Percentiles rank a stretch among this genome's conserved stretches.
These are phyloP conservation scores for Perizoma affinitatum DNA, from an alignment of 2,888 invertebrate genomes.

Conservation along the genomic window DNA sequence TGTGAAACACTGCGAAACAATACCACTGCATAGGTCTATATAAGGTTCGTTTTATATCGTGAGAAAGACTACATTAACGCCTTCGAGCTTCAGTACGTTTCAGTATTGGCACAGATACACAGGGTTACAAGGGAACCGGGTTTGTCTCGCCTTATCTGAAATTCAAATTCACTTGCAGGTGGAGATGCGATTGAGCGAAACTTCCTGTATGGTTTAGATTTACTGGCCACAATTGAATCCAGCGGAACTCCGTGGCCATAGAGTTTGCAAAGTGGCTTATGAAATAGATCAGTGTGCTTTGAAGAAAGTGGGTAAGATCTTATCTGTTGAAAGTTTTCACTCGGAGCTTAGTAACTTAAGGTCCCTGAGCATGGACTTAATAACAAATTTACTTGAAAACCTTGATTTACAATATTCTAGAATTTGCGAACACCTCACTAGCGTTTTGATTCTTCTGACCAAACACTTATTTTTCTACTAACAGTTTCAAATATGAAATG, in stretches of 20 bases:
- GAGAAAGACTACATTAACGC: slow-evolving; percentile 14
- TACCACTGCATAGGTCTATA: background rate
- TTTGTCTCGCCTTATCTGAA: slow-evolving; percentile 75
- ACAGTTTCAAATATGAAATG: too few relatives aligned
- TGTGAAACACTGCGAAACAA: background rate
- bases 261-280: slow-evolving; percentile 56
- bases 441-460: too few relatives aligned
- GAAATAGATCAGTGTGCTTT: slow-evolving; percentile 38
- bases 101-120: slow-evolving; percentile 59
- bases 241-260: slow-evolving; percentile 53
- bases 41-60: background rate
- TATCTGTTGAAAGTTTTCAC: slow-evolving; percentile 26
- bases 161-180: slow-evolving; percentile 77
- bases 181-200: slow-evolving; percentile 72
- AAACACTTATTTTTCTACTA: too few relatives aligned
- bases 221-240: slow-evolving; percentile 74
- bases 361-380: background rate
- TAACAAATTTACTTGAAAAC: too few relatives aligned
- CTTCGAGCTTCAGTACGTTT: slow-evolving; percentile 10
- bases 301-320: slow-evolving; percentile 27
- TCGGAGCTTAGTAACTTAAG: slow-evolving; percentile 12
- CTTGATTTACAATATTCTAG: too few relatives aligned
- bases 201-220: slow-evolving; percentile 75
- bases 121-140: slow-evolving; percentile 62
- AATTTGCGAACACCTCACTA: too few relatives aligned